Percentiles rank a stretch among this genome's conserved stretches.
phyloP scores from a whole-genome alignment of 2,797 vertebrate species.

The Gallirallus australis region DNA sequence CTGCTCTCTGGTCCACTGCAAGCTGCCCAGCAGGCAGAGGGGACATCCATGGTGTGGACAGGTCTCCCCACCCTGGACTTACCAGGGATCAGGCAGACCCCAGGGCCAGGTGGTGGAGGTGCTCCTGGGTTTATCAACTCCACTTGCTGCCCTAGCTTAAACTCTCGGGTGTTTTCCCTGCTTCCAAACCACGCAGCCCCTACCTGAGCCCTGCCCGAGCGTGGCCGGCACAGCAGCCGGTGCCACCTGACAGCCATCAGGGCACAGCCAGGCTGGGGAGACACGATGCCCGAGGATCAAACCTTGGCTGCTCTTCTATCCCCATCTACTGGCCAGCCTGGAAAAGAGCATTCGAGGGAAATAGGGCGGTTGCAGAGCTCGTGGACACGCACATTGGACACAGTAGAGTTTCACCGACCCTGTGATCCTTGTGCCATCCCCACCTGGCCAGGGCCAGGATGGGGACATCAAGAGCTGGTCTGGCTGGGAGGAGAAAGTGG shows the following conservation, averaged over 20 bases:
- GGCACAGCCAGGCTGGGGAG: neutral
- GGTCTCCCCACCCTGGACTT: neutral
- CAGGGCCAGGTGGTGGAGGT: neutral
- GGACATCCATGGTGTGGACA: neutral
- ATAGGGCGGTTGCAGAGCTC: fast-evolving
- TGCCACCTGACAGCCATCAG: neutral
- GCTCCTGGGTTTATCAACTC: neutral
- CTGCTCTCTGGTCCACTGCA: neutral
- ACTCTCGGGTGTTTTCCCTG: neutral
- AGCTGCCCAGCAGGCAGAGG: neutral
- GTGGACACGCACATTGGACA: fast-evolving
- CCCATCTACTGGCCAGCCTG: slow-evolving; percentile 59
- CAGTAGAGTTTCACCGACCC: fast-evolving
- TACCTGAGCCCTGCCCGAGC: neutral
- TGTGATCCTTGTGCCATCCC: neutral
- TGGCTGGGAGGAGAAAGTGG: neutral
- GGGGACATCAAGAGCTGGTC: fast-evolving
- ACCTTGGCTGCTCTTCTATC: slow-evolving; percentile 62
- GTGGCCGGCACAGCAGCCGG: fast-evolving
- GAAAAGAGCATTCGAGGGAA: neutral
- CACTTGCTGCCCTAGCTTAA: neutral
- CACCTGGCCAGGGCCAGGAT: neutral
- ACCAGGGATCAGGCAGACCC: neutral
- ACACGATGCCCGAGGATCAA: fast-evolving
- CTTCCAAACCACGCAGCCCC: neutral